A percentile compares a stretch with the other conserved stretches of the same genome.
Conservation (phyloP, 2,113 vertebrate genomes). For the Neotragus pygmaeus region DNA sequence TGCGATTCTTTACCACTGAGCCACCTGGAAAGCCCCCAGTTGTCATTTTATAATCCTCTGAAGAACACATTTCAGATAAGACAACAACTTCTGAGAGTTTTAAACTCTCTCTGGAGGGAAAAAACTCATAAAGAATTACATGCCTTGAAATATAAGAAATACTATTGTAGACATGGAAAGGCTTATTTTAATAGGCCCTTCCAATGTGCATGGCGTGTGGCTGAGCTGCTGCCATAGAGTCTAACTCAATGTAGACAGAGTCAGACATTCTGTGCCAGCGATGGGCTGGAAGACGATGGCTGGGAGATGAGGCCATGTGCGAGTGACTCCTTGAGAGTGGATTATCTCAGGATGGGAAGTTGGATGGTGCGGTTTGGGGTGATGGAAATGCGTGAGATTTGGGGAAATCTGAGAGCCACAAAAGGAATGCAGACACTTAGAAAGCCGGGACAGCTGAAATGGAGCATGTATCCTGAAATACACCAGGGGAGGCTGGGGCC, state of each 20-base stretch:
- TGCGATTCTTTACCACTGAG: neutral
- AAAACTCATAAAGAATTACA: neutral
- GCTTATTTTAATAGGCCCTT: neutral
- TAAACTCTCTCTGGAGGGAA: neutral
- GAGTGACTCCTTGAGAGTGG: neutral
- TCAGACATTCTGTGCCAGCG: neutral
- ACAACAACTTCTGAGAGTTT: neutral
- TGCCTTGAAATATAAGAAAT: neutral
- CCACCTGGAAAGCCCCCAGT: neutral
- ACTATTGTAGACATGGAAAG: neutral
- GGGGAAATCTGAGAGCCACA: slow-evolving; percentile 72
- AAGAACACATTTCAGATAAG: neutral
- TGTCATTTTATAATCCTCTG: neutral
- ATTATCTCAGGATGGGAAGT: slow-evolving; percentile 25
- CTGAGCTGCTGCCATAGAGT: neutral
- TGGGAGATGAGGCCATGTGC: slow-evolving; percentile 36
- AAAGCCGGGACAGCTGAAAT: slow-evolving; percentile 36
- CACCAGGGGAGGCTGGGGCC: neutral
- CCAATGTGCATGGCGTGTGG: neutral
- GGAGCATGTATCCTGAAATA: neutral
- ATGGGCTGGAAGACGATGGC: neutral
- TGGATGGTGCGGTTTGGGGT: slow-evolving; percentile 29
- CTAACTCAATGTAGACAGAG: neutral
- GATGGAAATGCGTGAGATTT: slow-evolving; percentile 55
- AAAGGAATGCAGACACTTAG: slow-evolving; percentile 68